Evolutionary conservation across 2,888 invertebrate genomes (phyloP), one percentile per base, ranked within the genome.

Genomic region (Eristalis intricaria): DNA sequence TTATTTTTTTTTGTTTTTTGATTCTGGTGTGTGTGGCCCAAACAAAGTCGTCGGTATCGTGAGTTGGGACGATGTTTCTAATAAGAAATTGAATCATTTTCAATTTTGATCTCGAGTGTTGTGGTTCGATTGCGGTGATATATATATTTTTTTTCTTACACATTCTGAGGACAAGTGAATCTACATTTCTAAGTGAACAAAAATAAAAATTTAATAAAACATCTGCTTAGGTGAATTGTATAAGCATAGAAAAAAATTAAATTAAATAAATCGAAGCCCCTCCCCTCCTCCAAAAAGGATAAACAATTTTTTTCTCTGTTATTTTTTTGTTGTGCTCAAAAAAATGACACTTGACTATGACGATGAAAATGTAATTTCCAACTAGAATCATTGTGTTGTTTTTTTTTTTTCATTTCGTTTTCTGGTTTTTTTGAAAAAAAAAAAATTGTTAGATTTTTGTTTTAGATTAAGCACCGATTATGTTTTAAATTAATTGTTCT

Each of bases 291-390:
- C n/a, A 2, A 56, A 29, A 65, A 19, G 26, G 63, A 63, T 22
- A 56, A 78, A 70, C 4, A 26, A 23, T 73, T 56, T 50, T 43
- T 69, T 64, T 32, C 32, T 74, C 13, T 73, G 23, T 23, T 69
- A 38, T 65, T 71, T 75, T 26, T 56, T 79, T 69, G 43, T 58
- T 71, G 38, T 11, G n/a, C n/a, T 19, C 26, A 68, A 73, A 64
- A 90, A 88, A 90, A 92, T 92, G 92, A 93, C 92, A 89, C 91
- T 93, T 89, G 92, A 92, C 90, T 93, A 90, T 91, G 92, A 92
- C 89, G 90, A 91, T 89, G 91, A 92, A 89, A 91, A 92, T 91
- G 92, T 92, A 92, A 92, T 91, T 91, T 60, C 60, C 40, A 78
- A 77, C 71, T 60, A 50, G 32, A 78, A 70, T 43, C 61, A 74